Conservation (phyloP, 2,113 vertebrate species). For the Megaceryle torquata region DNA sequence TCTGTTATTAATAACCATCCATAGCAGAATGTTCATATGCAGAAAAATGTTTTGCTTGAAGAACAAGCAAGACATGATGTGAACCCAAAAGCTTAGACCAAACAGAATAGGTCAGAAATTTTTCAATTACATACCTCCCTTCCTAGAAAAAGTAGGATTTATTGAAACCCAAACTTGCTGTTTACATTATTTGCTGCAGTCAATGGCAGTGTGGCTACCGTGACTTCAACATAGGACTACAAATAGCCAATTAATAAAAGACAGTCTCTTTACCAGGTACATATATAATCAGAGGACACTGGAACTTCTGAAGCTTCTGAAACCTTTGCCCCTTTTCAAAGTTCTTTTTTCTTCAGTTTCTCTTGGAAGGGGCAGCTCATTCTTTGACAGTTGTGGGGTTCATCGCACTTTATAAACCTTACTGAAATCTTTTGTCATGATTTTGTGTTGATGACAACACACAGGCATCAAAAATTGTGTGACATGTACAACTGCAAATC, state of each 20-base stretch:
- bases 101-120: neutral
- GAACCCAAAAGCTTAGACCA: neutral
- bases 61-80: neutral
- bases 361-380: neutral
- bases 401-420: neutral
- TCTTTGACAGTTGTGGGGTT: neutral
- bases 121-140: accelerated
- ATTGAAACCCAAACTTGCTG: neutral
- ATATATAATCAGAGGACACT: neutral
- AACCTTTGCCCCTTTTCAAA: neutral
- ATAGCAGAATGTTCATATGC: neutral
- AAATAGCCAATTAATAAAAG: neutral
- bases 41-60: neutral
- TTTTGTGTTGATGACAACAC: neutral
- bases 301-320: neutral
- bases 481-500: neutral
- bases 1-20: neutral
- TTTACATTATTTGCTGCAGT: neutral
- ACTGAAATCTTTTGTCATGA: neutral
- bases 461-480: neutral
- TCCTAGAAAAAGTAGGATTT: neutral
- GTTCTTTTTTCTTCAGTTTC: neutral
- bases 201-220: neutral
- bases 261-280: neutral
- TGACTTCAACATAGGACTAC: neutral